Evolutionary conservation across 2,113 vertebrate genomes (phyloP).

Genomic region (Rattus rattus): DNA sequence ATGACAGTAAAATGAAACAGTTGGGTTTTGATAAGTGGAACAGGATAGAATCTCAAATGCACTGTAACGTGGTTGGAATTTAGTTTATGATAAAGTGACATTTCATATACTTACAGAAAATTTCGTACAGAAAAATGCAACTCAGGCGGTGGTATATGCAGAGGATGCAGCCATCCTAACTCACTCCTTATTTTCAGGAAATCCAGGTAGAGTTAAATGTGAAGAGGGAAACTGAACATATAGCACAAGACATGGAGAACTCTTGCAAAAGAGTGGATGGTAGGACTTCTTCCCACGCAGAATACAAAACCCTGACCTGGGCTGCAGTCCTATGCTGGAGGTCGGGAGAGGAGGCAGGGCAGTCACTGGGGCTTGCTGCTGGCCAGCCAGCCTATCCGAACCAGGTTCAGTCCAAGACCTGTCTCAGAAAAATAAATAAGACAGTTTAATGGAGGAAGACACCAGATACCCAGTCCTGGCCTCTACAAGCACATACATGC

Average conservation of each 20-base stretch:
- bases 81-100: slow-evolving; percentile 40
- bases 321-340: neutral
- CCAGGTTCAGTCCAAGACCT: neutral
- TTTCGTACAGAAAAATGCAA: neutral
- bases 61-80: slow-evolving; percentile 2
- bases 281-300: slow-evolving; percentile 33
- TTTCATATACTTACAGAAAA: slow-evolving; percentile 8
- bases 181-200: neutral
- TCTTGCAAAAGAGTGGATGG: neutral
- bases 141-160: neutral
- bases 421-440: neutral
- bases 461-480: neutral
- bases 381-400: neutral
- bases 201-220: neutral
- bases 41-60: neutral
- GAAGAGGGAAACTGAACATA: slow-evolving; percentile 15
- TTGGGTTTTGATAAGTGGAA: slow-evolving; percentile 40
- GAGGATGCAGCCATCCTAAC: neutral
- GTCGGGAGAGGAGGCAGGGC: neutral
- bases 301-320: neutral
- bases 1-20: neutral
- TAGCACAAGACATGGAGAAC: neutral
- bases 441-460: neutral
- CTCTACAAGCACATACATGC: neutral
- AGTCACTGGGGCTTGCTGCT: neutral